A percentile compares a stretch with the other conserved stretches of the same genome.
These are phyloP conservation scores for Cairina moschata DNA, from an alignment of 2,113 vertebrate species.

Conservation along the genomic window DNA sequence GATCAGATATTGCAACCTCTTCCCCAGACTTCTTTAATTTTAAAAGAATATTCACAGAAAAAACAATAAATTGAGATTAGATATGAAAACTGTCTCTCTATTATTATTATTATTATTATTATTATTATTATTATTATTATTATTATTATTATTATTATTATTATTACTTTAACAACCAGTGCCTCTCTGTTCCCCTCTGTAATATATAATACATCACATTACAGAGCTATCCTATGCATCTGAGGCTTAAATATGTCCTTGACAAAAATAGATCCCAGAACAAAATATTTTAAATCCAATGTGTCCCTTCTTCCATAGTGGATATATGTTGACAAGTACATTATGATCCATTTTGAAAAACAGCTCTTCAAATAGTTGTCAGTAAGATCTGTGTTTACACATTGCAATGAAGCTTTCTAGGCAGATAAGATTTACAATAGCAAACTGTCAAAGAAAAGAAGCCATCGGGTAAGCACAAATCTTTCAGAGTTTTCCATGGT, in stretches of 20 bases:
- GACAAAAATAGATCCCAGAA: background rate
- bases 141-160: background rate
- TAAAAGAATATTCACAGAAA: background rate
- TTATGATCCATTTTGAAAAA: conserved; percentile 8
- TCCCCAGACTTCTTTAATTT: background rate
- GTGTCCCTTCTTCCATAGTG: background rate
- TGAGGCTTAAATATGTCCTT: background rate
- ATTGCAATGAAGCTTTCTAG: background rate
- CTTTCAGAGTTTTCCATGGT: background rate
- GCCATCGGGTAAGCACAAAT: background rate
- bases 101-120: background rate
- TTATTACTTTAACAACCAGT: background rate
- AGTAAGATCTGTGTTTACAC: conserved; percentile 5
- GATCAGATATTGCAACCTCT: background rate
- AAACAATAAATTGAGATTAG: background rate
- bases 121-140: background rate
- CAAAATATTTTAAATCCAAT: background rate
- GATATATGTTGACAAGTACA: background rate
- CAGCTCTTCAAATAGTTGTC: background rate
- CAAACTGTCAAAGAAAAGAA: background rate
- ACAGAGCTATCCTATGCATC: background rate
- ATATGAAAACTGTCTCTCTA: background rate
- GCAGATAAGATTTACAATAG: background rate
- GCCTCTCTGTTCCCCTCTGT: background rate
- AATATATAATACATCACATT: background rate